These are phyloP conservation scores for Corbicula japonica DNA, from an alignment of 2,888 invertebrate genomes.

Conservation along the genomic window DNA sequence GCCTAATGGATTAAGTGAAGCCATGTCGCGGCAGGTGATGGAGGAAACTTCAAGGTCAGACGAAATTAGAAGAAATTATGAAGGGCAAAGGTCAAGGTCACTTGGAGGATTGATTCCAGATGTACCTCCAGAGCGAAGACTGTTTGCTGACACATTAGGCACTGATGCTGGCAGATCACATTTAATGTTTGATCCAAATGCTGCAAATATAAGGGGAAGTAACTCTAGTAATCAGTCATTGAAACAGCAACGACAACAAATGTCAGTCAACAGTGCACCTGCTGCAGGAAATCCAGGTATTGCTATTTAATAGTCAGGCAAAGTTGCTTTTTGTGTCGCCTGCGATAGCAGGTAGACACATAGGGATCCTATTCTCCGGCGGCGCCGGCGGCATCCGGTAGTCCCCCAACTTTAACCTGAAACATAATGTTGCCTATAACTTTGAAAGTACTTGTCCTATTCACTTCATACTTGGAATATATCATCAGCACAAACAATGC, in stretches of 20 bases:
- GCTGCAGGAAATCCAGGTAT: slow-evolving; percentile 26
- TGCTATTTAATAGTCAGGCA: too few relatives aligned
- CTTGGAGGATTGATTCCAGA: slow-evolving; percentile 23
- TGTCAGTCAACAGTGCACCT: slow-evolving; percentile 48
- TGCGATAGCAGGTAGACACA: too few relatives aligned
- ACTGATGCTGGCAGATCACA: slow-evolving; percentile 37
- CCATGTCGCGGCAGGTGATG: slow-evolving; percentile 26
- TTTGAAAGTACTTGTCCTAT: too few relatives aligned
- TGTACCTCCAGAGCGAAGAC: slow-evolving; percentile 54
- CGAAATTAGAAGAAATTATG: slow-evolving; percentile 17
- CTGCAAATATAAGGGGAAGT: slow-evolving; percentile 25
- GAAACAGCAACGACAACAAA: slow-evolving; percentile 38
- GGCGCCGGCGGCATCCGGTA: too few relatives aligned
- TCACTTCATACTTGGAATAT: too few relatives aligned
- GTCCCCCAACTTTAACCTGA: too few relatives aligned
- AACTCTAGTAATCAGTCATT: slow-evolving; percentile 23
- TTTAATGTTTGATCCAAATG: slow-evolving; percentile 41
- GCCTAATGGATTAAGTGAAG: slow-evolving; percentile 47
- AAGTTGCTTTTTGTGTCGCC: too few relatives aligned
- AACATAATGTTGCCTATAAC: too few relatives aligned
- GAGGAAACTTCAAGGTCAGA: slow-evolving; percentile 55
- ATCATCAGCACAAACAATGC: too few relatives aligned
- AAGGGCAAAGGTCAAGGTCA: slow-evolving; percentile 30
- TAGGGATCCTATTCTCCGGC: too few relatives aligned
- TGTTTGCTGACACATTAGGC: slow-evolving; percentile 46